Base-by-base conservation (phyloP, 1,140 invertebrate species). In the Chironomus striatipennis region DNA sequence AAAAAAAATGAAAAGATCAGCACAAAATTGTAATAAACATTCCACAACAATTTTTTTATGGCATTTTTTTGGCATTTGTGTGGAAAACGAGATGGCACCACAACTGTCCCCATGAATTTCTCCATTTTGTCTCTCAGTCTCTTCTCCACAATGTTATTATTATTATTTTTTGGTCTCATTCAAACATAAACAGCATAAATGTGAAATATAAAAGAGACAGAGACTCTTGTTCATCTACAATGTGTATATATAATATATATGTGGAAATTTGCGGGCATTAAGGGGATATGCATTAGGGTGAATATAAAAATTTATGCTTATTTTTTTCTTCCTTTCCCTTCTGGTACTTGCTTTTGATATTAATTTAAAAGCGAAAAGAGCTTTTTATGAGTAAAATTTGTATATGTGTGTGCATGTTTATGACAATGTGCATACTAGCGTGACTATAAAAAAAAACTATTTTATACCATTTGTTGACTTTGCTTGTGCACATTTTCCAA, bases 11-110 rank as follows among this genome's bases (percentile, higher is more conserved):
- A 18, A 70, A 6, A 70, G 24, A 34, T 34, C 2, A 34, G 5
- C 24, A 34, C 2, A 34, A 34, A 34, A 34, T 34, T 20, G 17
- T 70, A 18, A 70, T 70, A 70, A 70, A 70, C 17, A 70, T 70
- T 70, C 65, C 65, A 70, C 65, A 70, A 6, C 9, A 70, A 70
- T 70, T 70, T 70, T 70, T 70, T 70, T 70, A 70, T 70, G 65
- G 20, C 65, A 70, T 70, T 70, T 70, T 70, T 70, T 20, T 70
- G 65, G 20, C 65, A 70, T 70, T 70, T 21, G 7, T 15, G 65
- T 34, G 24, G 24, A 34, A 34, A 34, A 34, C 5, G 47, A 57
- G n/a, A 57, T 57, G 47, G n/a, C 47, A 57, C 47, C 47, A n/a
- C 47, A 57, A 57, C 47, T 57, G 47, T 57, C 47, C 47, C n/a